Evolutionary conservation across 2,113 vertebrate genomes (phyloP).

Genomic region (Nothobranchius kuhntae): DNA sequence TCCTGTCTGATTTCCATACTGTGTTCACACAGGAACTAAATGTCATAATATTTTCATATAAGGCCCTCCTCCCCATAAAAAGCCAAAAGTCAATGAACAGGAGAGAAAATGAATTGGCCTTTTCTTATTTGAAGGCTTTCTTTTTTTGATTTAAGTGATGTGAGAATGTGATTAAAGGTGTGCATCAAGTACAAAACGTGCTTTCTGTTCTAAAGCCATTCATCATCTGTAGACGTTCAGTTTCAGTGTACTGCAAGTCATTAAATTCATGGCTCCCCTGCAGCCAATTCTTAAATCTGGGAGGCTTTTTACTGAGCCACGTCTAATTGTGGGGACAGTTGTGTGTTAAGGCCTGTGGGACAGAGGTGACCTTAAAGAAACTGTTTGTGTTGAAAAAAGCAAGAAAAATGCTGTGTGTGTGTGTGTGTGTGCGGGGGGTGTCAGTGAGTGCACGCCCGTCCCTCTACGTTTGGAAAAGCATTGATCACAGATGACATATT

Average conservation of each 20-base stretch:
- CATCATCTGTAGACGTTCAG: slow-evolving; percentile 67
- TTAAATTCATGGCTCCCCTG: slow-evolving; percentile 63
- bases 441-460: slow-evolving; percentile 48
- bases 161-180: slow-evolving; percentile 64
- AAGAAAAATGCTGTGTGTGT: slow-evolving; percentile 11
- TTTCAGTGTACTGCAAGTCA: slow-evolving; percentile 65
- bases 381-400: slow-evolving; percentile 26
- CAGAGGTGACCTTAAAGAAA: slow-evolving; percentile 70
- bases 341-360: slow-evolving; percentile 64
- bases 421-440: slow-evolving; percentile 17
- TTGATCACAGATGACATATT: slow-evolving; percentile 76
- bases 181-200: slow-evolving; percentile 55
- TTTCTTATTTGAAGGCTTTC: slow-evolving; percentile 59
- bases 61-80: slow-evolving; percentile 27
- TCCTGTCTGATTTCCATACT: slow-evolving; percentile 9
- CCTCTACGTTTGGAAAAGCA: slow-evolving; percentile 62
- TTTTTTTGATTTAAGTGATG: slow-evolving; percentile 56
- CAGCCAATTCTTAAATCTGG: slow-evolving; percentile 62
- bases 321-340: slow-evolving; percentile 74
- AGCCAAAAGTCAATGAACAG: slow-evolving; percentile 30
- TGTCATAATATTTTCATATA: slow-evolving; percentile 29
- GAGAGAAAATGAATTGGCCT: slow-evolving; percentile 30
- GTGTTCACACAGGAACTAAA: slow-evolving; percentile 28
- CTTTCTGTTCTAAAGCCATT: slow-evolving; percentile 63
- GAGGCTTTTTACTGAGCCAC: slow-evolving; percentile 67